Evolutionary conservation across 2,888 invertebrate species (phyloP), one percentile per base, ranked within the genome.

Genomic region (Calameuta filiformis): DNA sequence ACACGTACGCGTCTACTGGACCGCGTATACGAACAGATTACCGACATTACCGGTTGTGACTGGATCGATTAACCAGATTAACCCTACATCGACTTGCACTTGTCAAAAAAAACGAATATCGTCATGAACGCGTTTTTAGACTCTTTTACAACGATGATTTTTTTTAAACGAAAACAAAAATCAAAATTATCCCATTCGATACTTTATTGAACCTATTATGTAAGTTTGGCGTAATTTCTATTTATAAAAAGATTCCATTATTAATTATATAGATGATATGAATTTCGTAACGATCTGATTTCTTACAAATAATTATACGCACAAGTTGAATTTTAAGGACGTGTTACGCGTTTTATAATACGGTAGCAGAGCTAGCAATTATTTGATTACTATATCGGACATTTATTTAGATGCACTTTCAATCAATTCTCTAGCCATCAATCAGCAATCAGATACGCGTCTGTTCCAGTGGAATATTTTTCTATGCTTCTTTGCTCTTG

Each of bases 51-150:
- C 90, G 90, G 90, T 90, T 90, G 90, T 90, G 90, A 88, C 86
- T 83, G 89, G 89, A 90, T 90, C 89, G 90, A 91, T 90, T 90
- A 90, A 89, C 89, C 86, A 88, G 90, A 91, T 91, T 89, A 89
- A 1, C 37, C n/a, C n/a, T 80, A 80, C 79, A 81, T 84, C 83
- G 85, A 85, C 87, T 88, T 89, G 90, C 88, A 89, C 89, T 90
- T 90, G 88, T 89, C 90, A 90, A 90, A 90, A 87, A 85, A 84
- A 84, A 33, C 87, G 86, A 86, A 90, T 90, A 89, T 89, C 81
- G 77, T 56, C 83, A 78, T 79, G 77, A 79, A 81, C 73, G 35
- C 35, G 74, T 77, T 73, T 74, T 76, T 73, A 74, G 80, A 79
- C 75, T 81, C 81, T 80, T 85, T 83, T 82, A 80, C 81, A 83